A percentile compares a stretch with the other conserved stretches of the same genome.
Evolutionary conservation across 2,888 invertebrate genomes (phyloP).

Genomic region (Drosophila hamatofila): DNA sequence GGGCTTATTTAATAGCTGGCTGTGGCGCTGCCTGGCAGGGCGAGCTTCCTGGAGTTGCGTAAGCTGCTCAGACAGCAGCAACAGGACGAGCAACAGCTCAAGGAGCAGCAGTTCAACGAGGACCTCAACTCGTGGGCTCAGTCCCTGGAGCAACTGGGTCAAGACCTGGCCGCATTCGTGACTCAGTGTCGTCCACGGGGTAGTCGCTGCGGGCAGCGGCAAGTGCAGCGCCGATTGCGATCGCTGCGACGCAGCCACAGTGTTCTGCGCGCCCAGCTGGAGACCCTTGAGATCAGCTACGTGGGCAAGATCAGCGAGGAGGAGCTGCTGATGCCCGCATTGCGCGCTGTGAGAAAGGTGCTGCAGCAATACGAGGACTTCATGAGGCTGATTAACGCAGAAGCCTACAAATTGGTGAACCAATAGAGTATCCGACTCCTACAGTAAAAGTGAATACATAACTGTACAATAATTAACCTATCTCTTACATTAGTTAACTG

Average conservation of each 20-base stretch:
- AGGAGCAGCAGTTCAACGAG: slow-evolving; percentile 28
- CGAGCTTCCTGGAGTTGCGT: slow-evolving; percentile 47
- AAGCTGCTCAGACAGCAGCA: slow-evolving; percentile 43
- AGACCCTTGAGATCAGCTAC: slow-evolving; percentile 45
- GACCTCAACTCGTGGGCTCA: slow-evolving; percentile 48
- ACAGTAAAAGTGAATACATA: background rate
- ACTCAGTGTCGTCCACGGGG: slow-evolving; percentile 50
- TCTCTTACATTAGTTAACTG: background rate
- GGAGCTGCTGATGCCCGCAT: slow-evolving; percentile 36
- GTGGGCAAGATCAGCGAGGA: slow-evolving; percentile 34
- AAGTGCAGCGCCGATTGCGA: slow-evolving; percentile 51
- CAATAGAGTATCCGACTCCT: slow-evolving; percentile 22
- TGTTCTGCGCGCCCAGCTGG: slow-evolving; percentile 46
- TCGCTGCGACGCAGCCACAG: slow-evolving; percentile 35
- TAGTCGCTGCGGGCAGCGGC: slow-evolving; percentile 38
- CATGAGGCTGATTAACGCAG: slow-evolving; percentile 26
- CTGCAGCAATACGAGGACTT: slow-evolving; percentile 44
- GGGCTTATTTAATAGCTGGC: slow-evolving; percentile 27
- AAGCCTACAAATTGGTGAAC: slow-evolving; percentile 47
- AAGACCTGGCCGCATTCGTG: slow-evolving; percentile 41
- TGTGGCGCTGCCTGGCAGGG: slow-evolving; percentile 20
- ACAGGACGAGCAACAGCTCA: slow-evolving; percentile 11
- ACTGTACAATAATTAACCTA: background rate
- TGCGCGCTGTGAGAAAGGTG: slow-evolving; percentile 30
- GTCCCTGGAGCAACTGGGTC: slow-evolving; percentile 40